Evolutionary conservation across 2,797 vertebrate genomes (phyloP), one percentile per base, ranked within the genome.

Genomic region (Schizopygopsis malacanthus): DNA sequence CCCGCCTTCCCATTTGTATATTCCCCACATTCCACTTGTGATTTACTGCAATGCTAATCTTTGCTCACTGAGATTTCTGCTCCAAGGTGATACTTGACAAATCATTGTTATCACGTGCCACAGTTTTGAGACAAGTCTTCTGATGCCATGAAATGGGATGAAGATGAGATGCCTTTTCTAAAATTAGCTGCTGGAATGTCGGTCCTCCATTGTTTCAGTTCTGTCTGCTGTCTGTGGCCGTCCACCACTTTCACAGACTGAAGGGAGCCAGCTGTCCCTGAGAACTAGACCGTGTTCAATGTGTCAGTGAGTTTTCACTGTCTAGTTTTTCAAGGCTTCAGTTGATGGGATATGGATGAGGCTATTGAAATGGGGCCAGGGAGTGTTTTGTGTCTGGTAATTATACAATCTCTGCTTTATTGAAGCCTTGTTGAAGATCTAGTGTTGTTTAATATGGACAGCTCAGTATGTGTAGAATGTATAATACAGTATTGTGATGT

Each of bases 261-360:
- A 70, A 69, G 50, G 10, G 61, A 84, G 63, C 52, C 78, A 72
- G 56, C 84, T 85, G 84, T 71, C 70, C 33, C 16, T 22, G 54
- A 79, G 54, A 85, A 85, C 39, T 20, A 79, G 75, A 45, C 63
- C 56, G n/a, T 72, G 25, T 50, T 63, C 77, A 73, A 41, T 52
- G 77, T 85, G 84, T 71, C 77, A 73, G 39, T 61, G 77, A 80
- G 78, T 41, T 85, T 81, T 75, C 69, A 4, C 22, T 85, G 77
- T 50, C 69, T 85, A 69, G 9, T 67, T 75, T 67, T 80, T 65
- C 54, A 80, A 80, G 54, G 84, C 54, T 85, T 80, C 69, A 52
- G 69, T 52, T 81, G 70, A 73, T 50, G 41, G 52, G 50, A 59
- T 70, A 28, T 70, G 63, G 65, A 79, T 70, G 63, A 18, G 22